Conservation (phyloP, 2,888 invertebrate genomes). For the Metopia argyrocephala region DNA sequence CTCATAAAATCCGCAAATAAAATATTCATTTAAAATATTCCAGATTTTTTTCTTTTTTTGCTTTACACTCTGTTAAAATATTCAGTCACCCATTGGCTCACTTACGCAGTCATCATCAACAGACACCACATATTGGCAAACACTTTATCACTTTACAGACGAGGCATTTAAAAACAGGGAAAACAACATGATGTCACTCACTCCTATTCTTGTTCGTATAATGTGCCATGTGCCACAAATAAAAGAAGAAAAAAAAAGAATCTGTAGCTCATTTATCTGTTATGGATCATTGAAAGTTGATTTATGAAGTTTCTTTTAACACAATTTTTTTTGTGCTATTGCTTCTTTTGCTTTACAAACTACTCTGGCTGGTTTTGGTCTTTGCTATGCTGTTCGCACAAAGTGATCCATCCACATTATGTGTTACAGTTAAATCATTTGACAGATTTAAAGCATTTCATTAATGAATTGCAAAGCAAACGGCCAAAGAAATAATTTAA, state of each 20-base stretch:
- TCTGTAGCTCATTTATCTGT: slow-evolving; percentile 30
- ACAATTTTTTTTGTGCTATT: slow-evolving; percentile 24
- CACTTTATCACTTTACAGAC: slow-evolving; percentile 49
- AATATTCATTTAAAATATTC: not conserved
- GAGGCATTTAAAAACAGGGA: slow-evolving; percentile 35
- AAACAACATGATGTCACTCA: slow-evolving; percentile 56
- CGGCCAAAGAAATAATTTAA: not conserved
- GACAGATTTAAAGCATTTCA: slow-evolving; percentile 53
- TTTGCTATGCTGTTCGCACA: not conserved
- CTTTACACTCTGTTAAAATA: not conserved
- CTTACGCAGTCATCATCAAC: slow-evolving; percentile 26
- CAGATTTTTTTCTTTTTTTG: not conserved
- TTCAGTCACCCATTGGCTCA: slow-evolving; percentile 16
- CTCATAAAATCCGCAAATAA: slow-evolving; percentile 20
- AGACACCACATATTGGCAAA: slow-evolving; percentile 26
- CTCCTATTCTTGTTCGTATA: not conserved
- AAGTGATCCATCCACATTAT: slow-evolving; percentile 40
- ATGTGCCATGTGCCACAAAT: slow-evolving; percentile 29
- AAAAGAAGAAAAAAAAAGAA: slow-evolving; percentile 3
- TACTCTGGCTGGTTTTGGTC: slow-evolving; percentile 39
- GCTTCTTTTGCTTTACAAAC: slow-evolving; percentile 5
- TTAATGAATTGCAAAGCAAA: slow-evolving; percentile 3
- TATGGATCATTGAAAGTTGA: slow-evolving; percentile 61
- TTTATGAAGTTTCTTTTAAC: slow-evolving; percentile 56
- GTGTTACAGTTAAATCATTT: slow-evolving; percentile 24